phyloP scores from a whole-genome alignment of 2,113 vertebrate species.

The Myotis yumanensis region DNA sequence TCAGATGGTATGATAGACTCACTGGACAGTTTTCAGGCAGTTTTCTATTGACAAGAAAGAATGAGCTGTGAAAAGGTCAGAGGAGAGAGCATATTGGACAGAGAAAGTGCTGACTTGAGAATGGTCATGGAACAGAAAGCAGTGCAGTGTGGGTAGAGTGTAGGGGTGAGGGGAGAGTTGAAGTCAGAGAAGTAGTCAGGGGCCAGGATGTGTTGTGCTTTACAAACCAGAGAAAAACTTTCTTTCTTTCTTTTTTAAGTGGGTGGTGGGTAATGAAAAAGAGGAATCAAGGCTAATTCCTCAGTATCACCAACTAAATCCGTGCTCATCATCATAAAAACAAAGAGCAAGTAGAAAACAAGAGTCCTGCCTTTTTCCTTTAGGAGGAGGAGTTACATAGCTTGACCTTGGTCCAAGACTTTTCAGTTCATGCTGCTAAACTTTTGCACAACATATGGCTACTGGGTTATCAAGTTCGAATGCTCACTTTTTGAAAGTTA shows the following conservation, averaged over 20 bases:
- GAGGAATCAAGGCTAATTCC: neutral
- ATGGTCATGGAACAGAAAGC: neutral
- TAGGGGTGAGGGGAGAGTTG: accelerated
- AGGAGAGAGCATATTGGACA: neutral
- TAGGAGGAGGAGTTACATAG: neutral
- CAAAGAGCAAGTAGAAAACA: neutral
- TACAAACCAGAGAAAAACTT: neutral
- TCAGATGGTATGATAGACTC: neutral
- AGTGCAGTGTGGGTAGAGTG: accelerated
- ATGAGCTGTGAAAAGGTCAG: neutral
- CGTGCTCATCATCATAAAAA: neutral
- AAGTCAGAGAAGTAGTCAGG: neutral
- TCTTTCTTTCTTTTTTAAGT: neutral
- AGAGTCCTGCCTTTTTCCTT: neutral
- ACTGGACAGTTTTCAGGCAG: neutral
- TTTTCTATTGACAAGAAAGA: neutral
- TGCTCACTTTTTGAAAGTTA: slow-evolving; percentile 7
- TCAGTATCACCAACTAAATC: neutral
- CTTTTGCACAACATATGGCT: neutral
- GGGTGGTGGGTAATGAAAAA: neutral
- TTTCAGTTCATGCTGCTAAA: neutral
- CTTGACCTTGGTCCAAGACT: neutral
- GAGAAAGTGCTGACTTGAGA: neutral
- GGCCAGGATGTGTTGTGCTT: neutral
- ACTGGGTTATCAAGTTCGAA: neutral